Base-by-base conservation (phyloP, 2,888 invertebrate genomes). In the Therioaphis trifolii region DNA sequence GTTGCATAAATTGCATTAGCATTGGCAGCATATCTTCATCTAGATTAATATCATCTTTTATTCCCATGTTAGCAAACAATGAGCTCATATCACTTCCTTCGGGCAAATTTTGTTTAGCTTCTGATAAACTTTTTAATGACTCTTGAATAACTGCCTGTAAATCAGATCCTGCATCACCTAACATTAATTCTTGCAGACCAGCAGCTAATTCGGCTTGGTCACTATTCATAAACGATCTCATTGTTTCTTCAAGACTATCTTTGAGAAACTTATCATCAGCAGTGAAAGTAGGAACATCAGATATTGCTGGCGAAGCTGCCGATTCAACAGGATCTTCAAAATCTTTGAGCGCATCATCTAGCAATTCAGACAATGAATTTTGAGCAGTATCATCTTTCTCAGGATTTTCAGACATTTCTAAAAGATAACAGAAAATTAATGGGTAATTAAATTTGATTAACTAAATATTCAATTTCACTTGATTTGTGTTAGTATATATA, bases 1-100 rank as follows among this genome's bases (percentile, higher is more conserved):
- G 84, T 75, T 85, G 85, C 40, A 85, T 79, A 82, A 85, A 79
- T 71, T 84, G 79, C 55, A 85, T 85, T 79, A 85, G 66, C 43
- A 85, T 75, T 11, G 85, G 85, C 9, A 85, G 35, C 58, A 85
- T 69, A 24, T 71, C 80, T 15, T 75, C 80, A 3, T 84, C 84
- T 46, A 74, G 29, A n/a, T 69, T 84, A 12, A 84, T 29, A 69
- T 85, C 84, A 1, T 78, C 79, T 63, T 80, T 58, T 21, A 84
- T 52, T 46, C 85, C 72, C 72, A 82, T 79, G 21, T 75, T 78
- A 0, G 84, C 71, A 40, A 85, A 84, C 55, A 82, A 63, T 7
- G 80, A 82, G 18, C 29, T 35, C 63, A 82, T 63, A 63, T 82
- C 80, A 49, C 61, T 24, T 72, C 80, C 80, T 12, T 82, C 72